Evolutionary conservation across 2,113 vertebrate species (phyloP).

Genomic region (Istiophorus platypterus): DNA sequence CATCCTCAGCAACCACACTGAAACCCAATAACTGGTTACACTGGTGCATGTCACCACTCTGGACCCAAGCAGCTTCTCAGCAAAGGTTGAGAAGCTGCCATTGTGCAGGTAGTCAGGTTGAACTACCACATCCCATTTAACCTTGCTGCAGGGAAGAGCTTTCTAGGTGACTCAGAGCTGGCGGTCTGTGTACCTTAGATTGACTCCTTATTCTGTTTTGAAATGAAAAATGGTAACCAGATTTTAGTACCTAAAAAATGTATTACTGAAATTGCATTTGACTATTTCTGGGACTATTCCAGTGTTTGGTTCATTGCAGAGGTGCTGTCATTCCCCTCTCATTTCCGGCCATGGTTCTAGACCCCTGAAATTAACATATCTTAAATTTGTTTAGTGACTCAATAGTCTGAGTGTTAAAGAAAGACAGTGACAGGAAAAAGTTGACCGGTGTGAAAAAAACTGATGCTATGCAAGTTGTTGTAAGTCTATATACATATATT

Average conservation of each 20-base stretch:
- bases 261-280: background rate
- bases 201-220: background rate
- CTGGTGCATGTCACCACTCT: background rate
- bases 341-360: background rate
- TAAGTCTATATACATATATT: background rate
- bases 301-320: background rate
- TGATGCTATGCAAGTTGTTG: background rate
- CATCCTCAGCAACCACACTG: background rate
- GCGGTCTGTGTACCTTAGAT: background rate
- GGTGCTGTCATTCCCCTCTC: background rate
- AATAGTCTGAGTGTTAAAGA: background rate
- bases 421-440: background rate
- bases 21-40: slow-evolving; percentile 12
- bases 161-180: background rate
- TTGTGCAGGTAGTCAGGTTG: background rate
- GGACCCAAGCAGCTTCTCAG: background rate
- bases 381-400: background rate
- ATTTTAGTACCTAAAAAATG: background rate
- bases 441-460: background rate
- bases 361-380: background rate
- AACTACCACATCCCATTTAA: background rate
- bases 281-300: background rate
- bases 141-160: background rate
- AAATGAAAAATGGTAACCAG: slow-evolving; percentile 18
- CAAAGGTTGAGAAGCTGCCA: slow-evolving; percentile 9